Conservation (phyloP, 2,797 vertebrate genomes). For the Vespertilio murinus region DNA sequence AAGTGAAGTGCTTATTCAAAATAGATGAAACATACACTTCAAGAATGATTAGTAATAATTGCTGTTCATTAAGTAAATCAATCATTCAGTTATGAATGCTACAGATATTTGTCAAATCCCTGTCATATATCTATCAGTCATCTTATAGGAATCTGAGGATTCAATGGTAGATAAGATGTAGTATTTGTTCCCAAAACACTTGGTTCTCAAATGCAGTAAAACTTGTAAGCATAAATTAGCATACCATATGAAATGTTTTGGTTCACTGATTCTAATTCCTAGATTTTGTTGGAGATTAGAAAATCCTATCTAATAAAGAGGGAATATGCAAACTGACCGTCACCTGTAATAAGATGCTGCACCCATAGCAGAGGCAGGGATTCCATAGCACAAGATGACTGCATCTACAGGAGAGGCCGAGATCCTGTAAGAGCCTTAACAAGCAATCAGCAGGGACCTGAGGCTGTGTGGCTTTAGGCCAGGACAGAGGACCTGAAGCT, state of each 20-base stretch:
- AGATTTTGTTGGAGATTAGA: neutral
- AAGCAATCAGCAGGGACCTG: too few species aligned
- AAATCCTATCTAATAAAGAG: neutral
- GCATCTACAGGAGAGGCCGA: too few species aligned
- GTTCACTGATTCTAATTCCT: neutral
- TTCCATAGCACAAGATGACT: too few species aligned
- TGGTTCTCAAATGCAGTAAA: neutral
- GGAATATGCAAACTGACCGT: too few species aligned
- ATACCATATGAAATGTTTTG: neutral
- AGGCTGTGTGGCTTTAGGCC: too few species aligned
- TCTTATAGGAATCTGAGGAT: neutral
- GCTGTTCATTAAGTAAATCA: constrained; percentile 3
- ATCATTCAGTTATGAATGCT: constrained; percentile 21
- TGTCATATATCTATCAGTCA: neutral
- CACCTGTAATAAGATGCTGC: too few species aligned
- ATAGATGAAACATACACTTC: constrained; percentile 40
- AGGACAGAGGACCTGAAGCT: too few species aligned
- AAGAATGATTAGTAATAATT: constrained; percentile 31
- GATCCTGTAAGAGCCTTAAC: too few species aligned
- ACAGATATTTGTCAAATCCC: constrained; percentile 18
- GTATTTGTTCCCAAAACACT: neutral
- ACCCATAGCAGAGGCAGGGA: too few species aligned
- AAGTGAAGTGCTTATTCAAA: constrained; percentile 1
- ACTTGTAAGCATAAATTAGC: neutral
- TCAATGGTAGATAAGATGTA: neutral